phyloP scores from a whole-genome alignment of 2,797 vertebrate species.

The Luscinia luscinia region DNA sequence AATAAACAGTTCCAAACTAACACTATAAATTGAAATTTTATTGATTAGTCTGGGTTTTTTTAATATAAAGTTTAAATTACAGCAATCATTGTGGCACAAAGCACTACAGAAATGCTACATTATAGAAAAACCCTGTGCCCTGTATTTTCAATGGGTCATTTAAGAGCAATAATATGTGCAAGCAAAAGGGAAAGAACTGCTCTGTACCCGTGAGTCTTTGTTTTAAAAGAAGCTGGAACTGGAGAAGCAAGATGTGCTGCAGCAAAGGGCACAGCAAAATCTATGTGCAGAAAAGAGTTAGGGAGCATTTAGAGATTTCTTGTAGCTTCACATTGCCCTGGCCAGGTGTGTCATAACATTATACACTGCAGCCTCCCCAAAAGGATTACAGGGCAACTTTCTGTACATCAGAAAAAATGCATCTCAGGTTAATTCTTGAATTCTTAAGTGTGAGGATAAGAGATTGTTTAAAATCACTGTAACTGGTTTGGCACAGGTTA shows the following conservation, averaged over 20 bases:
- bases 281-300: not conserved
- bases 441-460: not conserved
- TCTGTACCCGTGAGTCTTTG: not conserved
- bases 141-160: constrained; percentile 41
- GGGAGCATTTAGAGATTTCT: not conserved
- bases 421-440: not conserved
- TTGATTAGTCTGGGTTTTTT: constrained; percentile 66
- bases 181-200: constrained; percentile 9
- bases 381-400: not conserved
- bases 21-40: constrained; percentile 69
- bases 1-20: constrained; percentile 67
- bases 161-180: not conserved
- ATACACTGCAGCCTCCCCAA: fast-evolving
- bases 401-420: fast-evolving
- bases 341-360: not conserved
- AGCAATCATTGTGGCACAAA: constrained; percentile 70
- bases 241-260: not conserved
- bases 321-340: not conserved
- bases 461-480: not conserved
- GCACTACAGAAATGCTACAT: constrained; percentile 45
- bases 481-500: not conserved
- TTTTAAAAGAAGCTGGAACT: not conserved
- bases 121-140: constrained; percentile 53
- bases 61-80: constrained; percentile 68
- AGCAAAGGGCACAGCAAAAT: not conserved